Percentiles rank a stretch among this genome's conserved stretches.
phyloP scores from a whole-genome alignment of 1,140 invertebrate genomes.

The Paraescarpia echinospica region DNA sequence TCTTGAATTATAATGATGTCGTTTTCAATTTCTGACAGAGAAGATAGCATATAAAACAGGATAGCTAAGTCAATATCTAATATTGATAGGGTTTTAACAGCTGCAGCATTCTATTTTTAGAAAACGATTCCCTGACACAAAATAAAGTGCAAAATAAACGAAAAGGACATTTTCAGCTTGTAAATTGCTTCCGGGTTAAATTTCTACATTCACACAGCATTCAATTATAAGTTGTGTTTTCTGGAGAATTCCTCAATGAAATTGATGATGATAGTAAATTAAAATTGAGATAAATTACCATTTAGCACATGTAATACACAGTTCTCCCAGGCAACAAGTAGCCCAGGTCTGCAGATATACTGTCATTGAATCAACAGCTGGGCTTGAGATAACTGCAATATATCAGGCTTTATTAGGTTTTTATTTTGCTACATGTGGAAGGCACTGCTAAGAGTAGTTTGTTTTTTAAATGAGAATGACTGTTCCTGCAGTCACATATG shows the following conservation, averaged over 20 bases:
- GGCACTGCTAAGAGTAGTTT: no score
- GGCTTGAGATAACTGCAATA: no score
- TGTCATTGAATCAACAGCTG: no score
- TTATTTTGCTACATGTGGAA: no score
- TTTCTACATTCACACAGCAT: neutral
- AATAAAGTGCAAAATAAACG: neutral
- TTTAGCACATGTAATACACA: no score
- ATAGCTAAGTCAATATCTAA: neutral
- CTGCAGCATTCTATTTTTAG: neutral
- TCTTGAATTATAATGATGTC: neutral
- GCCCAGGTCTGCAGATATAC: no score
- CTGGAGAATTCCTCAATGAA: neutral
- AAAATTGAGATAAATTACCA: neutral
- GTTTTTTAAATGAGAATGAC: no score
- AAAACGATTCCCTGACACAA: neutral
- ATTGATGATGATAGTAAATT: neutral
- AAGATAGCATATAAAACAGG: neutral
- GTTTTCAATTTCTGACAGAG: constrained; percentile 8
- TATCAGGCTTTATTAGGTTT: no score
- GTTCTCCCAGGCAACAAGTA: neutral
- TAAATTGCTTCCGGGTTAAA: no score
- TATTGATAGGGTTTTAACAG: neutral
- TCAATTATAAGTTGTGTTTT: neutral
- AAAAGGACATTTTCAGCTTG: neutral
- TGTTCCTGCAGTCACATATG: neutral